phyloP scores from a whole-genome alignment of 2,113 vertebrate genomes.

The Sarotherodon lohbergeri region DNA sequence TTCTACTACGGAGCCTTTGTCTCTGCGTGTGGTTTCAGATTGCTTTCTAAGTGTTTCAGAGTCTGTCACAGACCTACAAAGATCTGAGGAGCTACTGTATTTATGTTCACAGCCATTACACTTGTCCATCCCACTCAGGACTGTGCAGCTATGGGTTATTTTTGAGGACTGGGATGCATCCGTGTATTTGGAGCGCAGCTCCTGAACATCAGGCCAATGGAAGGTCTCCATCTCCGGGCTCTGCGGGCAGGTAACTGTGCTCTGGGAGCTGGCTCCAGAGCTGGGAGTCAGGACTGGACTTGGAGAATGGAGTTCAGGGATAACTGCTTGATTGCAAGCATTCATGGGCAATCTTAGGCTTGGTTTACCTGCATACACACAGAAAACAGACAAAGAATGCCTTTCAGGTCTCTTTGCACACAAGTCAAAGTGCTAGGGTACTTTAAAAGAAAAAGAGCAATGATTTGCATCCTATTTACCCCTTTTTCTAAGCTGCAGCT shows the following conservation, averaged over 20 bases:
- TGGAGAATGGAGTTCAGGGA: conserved; percentile 58
- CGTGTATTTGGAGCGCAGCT: conserved; percentile 81
- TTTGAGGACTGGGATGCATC: background rate
- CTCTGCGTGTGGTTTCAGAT: background rate
- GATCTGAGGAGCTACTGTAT: conserved; percentile 22
- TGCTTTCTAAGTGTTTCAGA: background rate
- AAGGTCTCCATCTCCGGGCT: conserved; percentile 78
- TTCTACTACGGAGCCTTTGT: background rate
- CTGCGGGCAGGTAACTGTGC: conserved; percentile 9
- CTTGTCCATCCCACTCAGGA: conserved; percentile 58
- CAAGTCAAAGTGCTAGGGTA: background rate
- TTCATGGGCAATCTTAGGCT: conserved; percentile 58
- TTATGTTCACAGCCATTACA: conserved; percentile 31
- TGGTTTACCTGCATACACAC: conserved; percentile 65
- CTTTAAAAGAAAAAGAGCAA: background rate
- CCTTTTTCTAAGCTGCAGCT: conserved; percentile 31
- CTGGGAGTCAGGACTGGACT: conserved; percentile 51
- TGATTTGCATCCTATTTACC: conserved; percentile 40
- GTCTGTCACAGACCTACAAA: conserved; percentile 4
- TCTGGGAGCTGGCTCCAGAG: conserved; percentile 47
- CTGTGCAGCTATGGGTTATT: conserved; percentile 43
- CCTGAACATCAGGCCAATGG: conserved; percentile 85
- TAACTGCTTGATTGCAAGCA: conserved; percentile 52
- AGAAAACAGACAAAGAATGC: background rate
- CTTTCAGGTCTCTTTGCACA: background rate